Conservation (phyloP, 2,797 vertebrate species). For the Halcyon leucocephala region DNA sequence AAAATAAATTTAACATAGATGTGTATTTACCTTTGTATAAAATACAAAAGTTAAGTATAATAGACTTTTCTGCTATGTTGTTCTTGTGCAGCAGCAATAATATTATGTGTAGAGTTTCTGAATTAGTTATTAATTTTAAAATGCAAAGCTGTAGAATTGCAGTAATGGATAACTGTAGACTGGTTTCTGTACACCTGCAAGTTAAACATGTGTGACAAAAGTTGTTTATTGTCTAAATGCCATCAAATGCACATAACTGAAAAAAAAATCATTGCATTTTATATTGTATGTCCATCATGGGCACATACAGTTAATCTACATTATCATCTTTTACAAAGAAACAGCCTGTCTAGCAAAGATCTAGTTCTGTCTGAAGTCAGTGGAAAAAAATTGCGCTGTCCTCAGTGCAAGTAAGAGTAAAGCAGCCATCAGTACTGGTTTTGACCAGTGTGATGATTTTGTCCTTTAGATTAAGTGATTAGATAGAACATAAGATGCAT, state of each 20-base stretch:
- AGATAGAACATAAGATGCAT: not conserved
- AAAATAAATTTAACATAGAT: not conserved
- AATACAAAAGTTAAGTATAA: not conserved
- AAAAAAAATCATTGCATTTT: not conserved
- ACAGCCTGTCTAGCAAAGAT: not conserved
- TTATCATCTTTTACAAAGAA: not conserved
- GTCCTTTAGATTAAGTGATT: not conserved
- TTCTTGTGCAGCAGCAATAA: not conserved
- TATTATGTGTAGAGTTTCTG: not conserved
- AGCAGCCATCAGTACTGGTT: not conserved
- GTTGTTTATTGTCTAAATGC: not conserved
- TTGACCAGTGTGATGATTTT: not conserved
- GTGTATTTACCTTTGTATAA: not conserved
- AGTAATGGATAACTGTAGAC: not conserved
- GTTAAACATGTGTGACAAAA: conserved; percentile 21
- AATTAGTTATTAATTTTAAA: not conserved
- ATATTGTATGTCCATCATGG: not conserved
- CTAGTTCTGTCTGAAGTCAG: not conserved
- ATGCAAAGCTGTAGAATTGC: not conserved
- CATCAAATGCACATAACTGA: not conserved
- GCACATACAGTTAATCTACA: not conserved
- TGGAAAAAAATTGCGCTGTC: not conserved
- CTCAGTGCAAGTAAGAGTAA: not conserved
- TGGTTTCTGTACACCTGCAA: not conserved
- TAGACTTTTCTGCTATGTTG: not conserved